phyloP scores from a whole-genome alignment of 2,113 vertebrate genomes.

The Lophius piscatorius region DNA sequence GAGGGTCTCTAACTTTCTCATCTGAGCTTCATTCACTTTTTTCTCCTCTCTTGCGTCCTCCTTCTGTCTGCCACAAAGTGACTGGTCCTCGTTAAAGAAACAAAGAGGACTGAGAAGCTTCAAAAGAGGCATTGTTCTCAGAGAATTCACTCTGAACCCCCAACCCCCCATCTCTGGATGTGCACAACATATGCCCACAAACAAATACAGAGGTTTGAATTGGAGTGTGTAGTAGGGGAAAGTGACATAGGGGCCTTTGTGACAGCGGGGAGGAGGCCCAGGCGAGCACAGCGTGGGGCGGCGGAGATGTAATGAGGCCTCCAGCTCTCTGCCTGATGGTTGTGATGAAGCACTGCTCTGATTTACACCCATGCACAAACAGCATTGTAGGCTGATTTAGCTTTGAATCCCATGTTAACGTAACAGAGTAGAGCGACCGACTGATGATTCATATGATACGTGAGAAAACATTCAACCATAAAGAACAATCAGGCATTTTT shows the following conservation, averaged over 20 bases:
- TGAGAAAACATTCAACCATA: background rate
- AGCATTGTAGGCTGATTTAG: background rate
- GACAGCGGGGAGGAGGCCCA: constrained; percentile 63
- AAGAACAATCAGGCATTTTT: constrained; percentile 15
- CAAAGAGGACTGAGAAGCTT: constrained; percentile 70
- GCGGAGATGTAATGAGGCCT: constrained; percentile 35
- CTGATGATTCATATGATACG: too few species aligned
- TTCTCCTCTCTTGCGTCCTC: constrained; percentile 50
- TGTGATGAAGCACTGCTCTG: constrained; percentile 17
- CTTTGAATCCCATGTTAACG: background rate
- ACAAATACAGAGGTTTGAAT: constrained; percentile 55
- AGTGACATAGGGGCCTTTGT: constrained; percentile 71
- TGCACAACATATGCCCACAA: constrained; percentile 28
- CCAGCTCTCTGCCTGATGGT: constrained; percentile 22
- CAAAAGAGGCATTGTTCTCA: constrained; percentile 76
- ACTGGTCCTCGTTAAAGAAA: constrained; percentile 66
- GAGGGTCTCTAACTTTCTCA: constrained; percentile 28
- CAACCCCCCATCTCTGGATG: constrained; percentile 38
- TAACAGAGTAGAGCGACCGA: too few species aligned
- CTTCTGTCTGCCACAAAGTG: constrained; percentile 51
- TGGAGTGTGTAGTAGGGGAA: constrained; percentile 55
- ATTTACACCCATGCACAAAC: constrained; percentile 14
- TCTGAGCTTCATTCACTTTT: constrained; percentile 37
- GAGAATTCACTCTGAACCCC: constrained; percentile 62
- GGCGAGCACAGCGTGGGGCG: constrained; percentile 38